Percentiles rank a stretch among this genome's conserved stretches.
Evolutionary conservation across 2,797 vertebrate genomes (phyloP).

Genomic region (Mus minutoides): DNA sequence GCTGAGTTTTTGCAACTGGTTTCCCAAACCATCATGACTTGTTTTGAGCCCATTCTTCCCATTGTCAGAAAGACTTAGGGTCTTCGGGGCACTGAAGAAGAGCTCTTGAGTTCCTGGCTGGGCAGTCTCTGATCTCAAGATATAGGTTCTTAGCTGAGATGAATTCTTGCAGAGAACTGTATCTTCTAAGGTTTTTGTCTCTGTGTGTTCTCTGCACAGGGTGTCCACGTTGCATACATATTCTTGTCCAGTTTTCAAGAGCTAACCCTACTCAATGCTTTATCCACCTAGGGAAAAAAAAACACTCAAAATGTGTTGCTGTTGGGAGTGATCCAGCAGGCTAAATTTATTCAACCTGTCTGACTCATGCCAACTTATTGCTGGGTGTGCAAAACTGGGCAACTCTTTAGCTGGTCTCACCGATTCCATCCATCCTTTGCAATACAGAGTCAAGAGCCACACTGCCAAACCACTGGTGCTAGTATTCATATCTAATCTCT

Average conservation of each 20-base stretch:
- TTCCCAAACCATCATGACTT: not conserved
- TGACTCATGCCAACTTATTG: too few species aligned
- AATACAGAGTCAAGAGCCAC: not conserved
- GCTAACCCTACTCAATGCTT: not conserved
- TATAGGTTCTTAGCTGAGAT: not conserved
- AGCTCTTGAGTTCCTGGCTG: not conserved
- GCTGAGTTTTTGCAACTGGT: fast-evolving
- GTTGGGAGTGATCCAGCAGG: not conserved
- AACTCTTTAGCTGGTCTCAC: not conserved
- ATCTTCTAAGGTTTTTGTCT: not conserved
- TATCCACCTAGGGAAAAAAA: not conserved
- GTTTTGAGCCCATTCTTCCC: not conserved
- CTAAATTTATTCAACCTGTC: not conserved
- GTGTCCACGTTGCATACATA: fast-evolving
- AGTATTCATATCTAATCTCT: not conserved
- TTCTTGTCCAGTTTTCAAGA: not conserved
- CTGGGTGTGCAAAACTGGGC: not conserved
- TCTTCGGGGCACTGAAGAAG: not conserved
- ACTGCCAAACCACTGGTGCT: not conserved
- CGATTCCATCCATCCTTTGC: not conserved
- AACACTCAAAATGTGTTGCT: not conserved
- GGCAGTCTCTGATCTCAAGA: not conserved
- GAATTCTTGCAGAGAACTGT: not conserved
- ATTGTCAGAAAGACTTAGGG: not conserved
- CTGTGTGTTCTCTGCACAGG: not conserved